Evolutionary conservation across 2,113 vertebrate genomes (phyloP).

Genomic region (Tupaia tana): DNA sequence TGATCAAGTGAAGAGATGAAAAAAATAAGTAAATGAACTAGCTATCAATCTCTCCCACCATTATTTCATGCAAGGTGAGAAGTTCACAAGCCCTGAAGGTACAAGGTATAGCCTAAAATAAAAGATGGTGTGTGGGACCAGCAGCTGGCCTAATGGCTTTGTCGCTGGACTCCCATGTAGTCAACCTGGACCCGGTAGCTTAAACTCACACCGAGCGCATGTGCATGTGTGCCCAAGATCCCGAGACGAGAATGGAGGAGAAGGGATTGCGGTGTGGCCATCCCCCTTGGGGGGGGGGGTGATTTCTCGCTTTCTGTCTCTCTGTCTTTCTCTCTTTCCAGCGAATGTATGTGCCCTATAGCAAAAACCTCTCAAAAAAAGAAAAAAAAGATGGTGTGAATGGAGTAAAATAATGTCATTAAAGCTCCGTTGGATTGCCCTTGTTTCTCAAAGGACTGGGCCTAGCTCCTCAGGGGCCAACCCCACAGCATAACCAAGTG

Average conservation of each 20-base stretch:
- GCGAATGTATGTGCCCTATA: too few species aligned
- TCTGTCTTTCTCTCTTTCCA: too few species aligned
- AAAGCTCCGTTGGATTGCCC: neutral
- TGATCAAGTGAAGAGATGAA: neutral
- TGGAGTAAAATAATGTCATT: neutral
- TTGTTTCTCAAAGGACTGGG: neutral
- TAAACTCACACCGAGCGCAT: too few species aligned
- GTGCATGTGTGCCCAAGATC: too few species aligned
- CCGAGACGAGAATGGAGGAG: too few species aligned
- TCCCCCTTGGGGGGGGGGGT: too few species aligned
- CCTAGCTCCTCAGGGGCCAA: neutral
- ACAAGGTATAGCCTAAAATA: neutral
- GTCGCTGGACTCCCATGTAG: too few species aligned
- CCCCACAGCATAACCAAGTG: accelerated
- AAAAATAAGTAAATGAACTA: neutral
- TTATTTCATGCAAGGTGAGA: neutral
- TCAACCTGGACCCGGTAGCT: too few species aligned
- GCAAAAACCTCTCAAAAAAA: too few species aligned
- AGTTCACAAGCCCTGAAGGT: neutral
- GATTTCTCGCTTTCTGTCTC: too few species aligned
- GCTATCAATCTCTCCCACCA: neutral
- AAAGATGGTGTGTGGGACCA: neutral
- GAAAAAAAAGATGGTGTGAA: neutral
- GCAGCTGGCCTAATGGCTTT: too few species aligned
- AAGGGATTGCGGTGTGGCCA: too few species aligned